Evolutionary conservation across 1,140 invertebrate species (phyloP).

Genomic region (Leptoteleia sp.): DNA sequence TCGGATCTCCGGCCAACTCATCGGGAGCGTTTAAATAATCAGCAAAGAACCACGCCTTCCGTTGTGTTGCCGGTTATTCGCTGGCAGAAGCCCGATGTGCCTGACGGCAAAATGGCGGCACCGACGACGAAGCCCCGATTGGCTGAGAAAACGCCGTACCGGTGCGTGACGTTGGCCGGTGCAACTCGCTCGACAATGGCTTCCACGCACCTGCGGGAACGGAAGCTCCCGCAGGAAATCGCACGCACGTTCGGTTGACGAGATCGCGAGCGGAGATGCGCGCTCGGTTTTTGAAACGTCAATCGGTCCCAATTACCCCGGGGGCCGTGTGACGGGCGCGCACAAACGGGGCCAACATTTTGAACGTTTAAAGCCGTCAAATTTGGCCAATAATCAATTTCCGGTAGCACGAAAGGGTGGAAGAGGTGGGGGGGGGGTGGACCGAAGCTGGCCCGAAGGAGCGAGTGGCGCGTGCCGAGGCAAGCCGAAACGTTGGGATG

Average conservation of each 20-base stretch:
- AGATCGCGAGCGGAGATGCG: no score
- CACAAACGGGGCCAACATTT: no score
- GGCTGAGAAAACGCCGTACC: conserved; percentile 57
- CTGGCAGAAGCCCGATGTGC: conserved; percentile 27
- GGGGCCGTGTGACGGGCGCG: no score
- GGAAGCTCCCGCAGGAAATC: conserved; percentile 60
- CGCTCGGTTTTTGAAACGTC: no score
- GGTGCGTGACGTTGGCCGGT: conserved; percentile 57
- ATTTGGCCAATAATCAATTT: conserved; percentile 40
- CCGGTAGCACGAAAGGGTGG: conserved; percentile 25
- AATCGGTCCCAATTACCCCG: no score
- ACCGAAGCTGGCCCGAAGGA: not conserved
- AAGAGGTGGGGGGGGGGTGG: no score
- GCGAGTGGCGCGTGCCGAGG: no score
- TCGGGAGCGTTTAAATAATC: conserved; percentile 58
- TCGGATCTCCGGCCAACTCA: conserved; percentile 19
- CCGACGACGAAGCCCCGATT: conserved; percentile 53
- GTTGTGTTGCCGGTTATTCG: conserved; percentile 37
- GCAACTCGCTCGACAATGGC: conserved; percentile 60
- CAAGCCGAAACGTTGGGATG: conserved; percentile 14
- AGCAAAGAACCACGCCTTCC: conserved; percentile 67
- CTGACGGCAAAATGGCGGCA: conserved; percentile 64
- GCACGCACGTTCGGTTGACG: conserved; percentile 29
- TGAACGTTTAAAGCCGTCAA: no score
- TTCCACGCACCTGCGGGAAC: conserved; percentile 67